A percentile compares a stretch with the other conserved stretches of the same genome.
Evolutionary conservation across 1,140 invertebrate genomes (phyloP).

Genomic region (Hyposmocoma kahamanoa): DNA sequence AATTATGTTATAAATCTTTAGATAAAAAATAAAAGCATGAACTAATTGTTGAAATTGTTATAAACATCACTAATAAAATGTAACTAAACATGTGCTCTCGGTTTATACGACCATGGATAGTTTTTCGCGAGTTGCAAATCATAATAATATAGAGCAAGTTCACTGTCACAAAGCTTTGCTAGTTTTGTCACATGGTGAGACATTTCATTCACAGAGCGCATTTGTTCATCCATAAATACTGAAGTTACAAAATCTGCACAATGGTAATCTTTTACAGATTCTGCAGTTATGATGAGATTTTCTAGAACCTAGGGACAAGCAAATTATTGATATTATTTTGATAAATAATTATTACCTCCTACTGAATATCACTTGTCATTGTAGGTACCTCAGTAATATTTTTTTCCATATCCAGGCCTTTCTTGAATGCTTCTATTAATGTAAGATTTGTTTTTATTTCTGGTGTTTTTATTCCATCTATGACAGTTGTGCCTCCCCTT

Average conservation of each 20-base stretch:
- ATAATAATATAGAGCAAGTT: slow-evolving; percentile 24
- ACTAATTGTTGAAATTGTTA: no score
- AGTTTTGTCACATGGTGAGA: slow-evolving; percentile 18
- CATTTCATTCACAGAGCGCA: slow-evolving; percentile 23
- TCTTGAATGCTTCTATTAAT: slow-evolving; percentile 24
- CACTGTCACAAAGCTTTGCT: slow-evolving; percentile 11
- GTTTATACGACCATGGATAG: slow-evolving; percentile 16
- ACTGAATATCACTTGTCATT: not conserved
- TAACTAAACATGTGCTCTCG: no score
- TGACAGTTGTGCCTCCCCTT: slow-evolving; percentile 20
- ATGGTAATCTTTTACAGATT: slow-evolving; percentile 25
- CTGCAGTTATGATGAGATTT: slow-evolving; percentile 19
- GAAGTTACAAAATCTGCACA: slow-evolving; percentile 31
- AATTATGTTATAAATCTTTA: no score
- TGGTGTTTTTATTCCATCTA: slow-evolving; percentile 17
- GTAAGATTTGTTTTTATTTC: slow-evolving; percentile 10
- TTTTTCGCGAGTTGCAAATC: slow-evolving; percentile 17
- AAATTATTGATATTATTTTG: not conserved
- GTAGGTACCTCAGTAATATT: slow-evolving; percentile 20
- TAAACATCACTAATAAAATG: no score
- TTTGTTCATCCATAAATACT: slow-evolving; percentile 28
- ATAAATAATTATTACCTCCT: not conserved
- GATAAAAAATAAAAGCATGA: no score
- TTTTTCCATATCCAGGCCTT: slow-evolving; percentile 26
- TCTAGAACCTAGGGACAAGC: slow-evolving; percentile 22